Percentiles rank a stretch among this genome's conserved stretches.
These are phyloP conservation scores for Clytia hemisphaerica DNA, from an alignment of 30 jellyfish, hydroid and myxozoan species.

Conservation along the genomic window DNA sequence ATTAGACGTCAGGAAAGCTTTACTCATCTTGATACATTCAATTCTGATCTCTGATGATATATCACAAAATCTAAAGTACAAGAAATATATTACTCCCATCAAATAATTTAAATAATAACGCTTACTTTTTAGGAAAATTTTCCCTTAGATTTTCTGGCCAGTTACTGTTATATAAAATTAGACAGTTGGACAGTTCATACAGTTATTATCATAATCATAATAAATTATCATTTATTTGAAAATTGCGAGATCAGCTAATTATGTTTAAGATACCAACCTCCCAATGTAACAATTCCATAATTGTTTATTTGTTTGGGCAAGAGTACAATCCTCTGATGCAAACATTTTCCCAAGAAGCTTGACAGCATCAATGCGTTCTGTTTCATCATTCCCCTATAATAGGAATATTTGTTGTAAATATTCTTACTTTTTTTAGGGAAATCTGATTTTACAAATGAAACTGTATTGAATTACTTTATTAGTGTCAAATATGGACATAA, in stretches of 20 bases:
- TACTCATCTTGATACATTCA: too few relatives aligned
- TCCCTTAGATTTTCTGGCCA: too few relatives aligned
- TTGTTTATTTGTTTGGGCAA: slow-evolving; percentile 45
- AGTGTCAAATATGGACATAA: too few relatives aligned
- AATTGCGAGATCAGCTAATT: not conserved
- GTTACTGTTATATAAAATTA: too few relatives aligned
- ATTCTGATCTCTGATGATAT: slow-evolving; percentile 66
- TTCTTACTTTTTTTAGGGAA: too few relatives aligned
- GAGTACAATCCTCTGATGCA: slow-evolving; percentile 50
- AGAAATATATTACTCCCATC: too few relatives aligned
- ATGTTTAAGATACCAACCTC: slow-evolving; percentile 33
- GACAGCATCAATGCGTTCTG: slow-evolving; percentile 71
- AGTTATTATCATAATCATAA: too few relatives aligned
- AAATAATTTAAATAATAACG: not conserved
- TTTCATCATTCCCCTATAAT: slow-evolving; percentile 63
- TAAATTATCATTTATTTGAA: too few relatives aligned
- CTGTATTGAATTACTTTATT: too few relatives aligned
- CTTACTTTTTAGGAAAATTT: too few relatives aligned
- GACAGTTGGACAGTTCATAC: too few relatives aligned
- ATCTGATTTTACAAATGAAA: too few relatives aligned
- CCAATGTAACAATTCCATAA: slow-evolving; percentile 74
- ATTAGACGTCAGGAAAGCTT: slow-evolving; percentile 41
- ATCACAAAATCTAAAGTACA: slow-evolving; percentile 53
- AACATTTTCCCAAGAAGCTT: slow-evolving; percentile 65
- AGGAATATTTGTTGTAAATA: not conserved